Percentiles rank a stretch among this genome's conserved stretches.
Conservation (phyloP, 2,888 invertebrate genomes). For the Hirtodrosophila histrioides region DNA sequence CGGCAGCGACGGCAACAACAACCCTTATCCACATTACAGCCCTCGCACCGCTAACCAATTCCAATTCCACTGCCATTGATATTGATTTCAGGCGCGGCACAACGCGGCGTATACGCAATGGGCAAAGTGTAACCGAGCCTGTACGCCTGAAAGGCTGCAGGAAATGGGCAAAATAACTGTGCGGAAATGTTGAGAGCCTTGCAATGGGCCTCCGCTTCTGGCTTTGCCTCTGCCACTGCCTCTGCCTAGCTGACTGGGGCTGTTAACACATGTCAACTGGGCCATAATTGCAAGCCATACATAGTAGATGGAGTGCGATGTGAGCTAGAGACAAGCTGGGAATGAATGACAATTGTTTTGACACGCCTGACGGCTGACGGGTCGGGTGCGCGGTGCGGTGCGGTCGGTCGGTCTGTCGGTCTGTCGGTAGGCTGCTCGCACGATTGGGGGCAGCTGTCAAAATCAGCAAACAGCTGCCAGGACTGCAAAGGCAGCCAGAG, state of each 20-base stretch:
- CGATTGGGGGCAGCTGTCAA: slow-evolving; percentile 39
- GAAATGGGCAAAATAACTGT: slow-evolving; percentile 71
- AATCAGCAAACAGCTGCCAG: slow-evolving; percentile 31
- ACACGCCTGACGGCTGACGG: slow-evolving; percentile 53
- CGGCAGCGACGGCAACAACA: slow-evolving; percentile 3
- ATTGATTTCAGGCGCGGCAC: slow-evolving; percentile 64
- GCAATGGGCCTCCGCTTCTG: slow-evolving; percentile 16
- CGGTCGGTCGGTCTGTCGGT: too few species aligned
- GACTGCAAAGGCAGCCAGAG: slow-evolving; percentile 3
- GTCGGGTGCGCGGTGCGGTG: slow-evolving; percentile 1
- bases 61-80: slow-evolving; percentile 18
- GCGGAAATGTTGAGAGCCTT: slow-evolving; percentile 63
- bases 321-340: slow-evolving; percentile 34
- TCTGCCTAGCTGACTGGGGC: slow-evolving; percentile 9
- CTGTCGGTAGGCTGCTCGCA: too few species aligned
- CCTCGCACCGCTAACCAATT: not conserved
- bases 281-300: slow-evolving; percentile 64
- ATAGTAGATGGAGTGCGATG: slow-evolving; percentile 14
- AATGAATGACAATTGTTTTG: slow-evolving; percentile 76
- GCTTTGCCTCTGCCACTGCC: not conserved
- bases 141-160: slow-evolving; percentile 50
- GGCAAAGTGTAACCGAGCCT: slow-evolving; percentile 19
- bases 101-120: slow-evolving; percentile 48
- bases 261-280: slow-evolving; percentile 70
- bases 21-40: too few species aligned